Evolutionary conservation across 2,888 invertebrate species (phyloP).

Genomic region (Hybos culiciformis): DNA sequence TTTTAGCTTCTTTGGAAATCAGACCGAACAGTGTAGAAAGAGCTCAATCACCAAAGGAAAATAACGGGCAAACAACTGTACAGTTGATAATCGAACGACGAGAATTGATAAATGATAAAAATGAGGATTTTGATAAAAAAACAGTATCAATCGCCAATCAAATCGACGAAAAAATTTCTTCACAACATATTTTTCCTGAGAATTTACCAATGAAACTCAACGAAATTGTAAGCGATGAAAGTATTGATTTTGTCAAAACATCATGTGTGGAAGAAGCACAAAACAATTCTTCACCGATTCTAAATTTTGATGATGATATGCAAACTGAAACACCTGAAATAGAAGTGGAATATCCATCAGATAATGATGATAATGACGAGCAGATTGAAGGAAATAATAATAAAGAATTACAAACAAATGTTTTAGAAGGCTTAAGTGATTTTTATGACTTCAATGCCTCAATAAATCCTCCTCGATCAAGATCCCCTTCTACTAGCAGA

Average conservation of each 20-base stretch:
- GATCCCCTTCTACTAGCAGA: slow-evolving; percentile 20
- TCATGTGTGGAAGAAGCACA: no score
- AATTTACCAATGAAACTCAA: no score
- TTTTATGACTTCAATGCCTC: slow-evolving; percentile 34
- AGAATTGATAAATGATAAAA: slow-evolving; percentile 20
- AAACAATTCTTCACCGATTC: no score
- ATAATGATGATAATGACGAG: not conserved
- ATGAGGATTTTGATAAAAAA: slow-evolving; percentile 16
- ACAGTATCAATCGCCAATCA: no score
- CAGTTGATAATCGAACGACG: slow-evolving; percentile 9
- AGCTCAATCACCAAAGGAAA: not conserved
- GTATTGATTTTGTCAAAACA: no score
- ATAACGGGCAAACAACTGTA: not conserved
- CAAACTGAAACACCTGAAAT: not conserved
- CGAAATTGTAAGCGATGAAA: no score
- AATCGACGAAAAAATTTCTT: no score
- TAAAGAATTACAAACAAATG: slow-evolving; percentile 19
- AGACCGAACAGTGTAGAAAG: not conserved
- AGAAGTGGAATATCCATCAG: no score
- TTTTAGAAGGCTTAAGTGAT: slow-evolving; percentile 31
- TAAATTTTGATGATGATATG: no score
- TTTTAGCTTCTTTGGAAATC: no score
- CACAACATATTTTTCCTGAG: no score
- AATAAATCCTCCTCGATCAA: slow-evolving; percentile 24
- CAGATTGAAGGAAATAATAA: no score